Percentiles rank a stretch among this genome's conserved stretches.
phyloP scores from a whole-genome alignment of 2,888 invertebrate species.

The Quadroppia sp. region DNA sequence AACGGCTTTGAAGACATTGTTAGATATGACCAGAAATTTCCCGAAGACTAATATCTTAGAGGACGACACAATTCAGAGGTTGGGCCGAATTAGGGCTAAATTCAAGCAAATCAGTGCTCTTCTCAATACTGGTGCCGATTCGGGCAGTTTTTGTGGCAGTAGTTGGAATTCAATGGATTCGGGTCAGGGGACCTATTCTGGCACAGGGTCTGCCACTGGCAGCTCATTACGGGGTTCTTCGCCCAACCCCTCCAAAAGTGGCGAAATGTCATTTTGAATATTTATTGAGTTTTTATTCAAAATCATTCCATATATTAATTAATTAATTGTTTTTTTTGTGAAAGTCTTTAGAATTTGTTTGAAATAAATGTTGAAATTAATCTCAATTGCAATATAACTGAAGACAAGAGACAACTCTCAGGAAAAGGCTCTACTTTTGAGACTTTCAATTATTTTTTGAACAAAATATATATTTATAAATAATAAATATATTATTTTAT shows the following conservation, averaged over 20 bases:
- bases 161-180: constrained; percentile 39
- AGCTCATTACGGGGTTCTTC: constrained; percentile 32
- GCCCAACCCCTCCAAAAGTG: constrained; percentile 22
- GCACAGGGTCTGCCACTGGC: constrained; percentile 23
- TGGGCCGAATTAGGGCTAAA: constrained; percentile 48
- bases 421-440: too few species aligned
- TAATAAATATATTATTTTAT: too few species aligned
- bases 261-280: constrained; percentile 23
- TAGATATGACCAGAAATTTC: constrained; percentile 49
- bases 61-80: constrained; percentile 47
- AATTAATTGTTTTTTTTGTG: too few species aligned
- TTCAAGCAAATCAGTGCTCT: constrained; percentile 48
- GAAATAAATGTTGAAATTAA: too few species aligned
- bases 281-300: too few species aligned
- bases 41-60: constrained; percentile 48
- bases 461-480: too few species aligned
- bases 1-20: constrained; percentile 46
- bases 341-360: too few species aligned
- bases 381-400: too few species aligned
- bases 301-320: too few species aligned
- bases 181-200: constrained; percentile 34
- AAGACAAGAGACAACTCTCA: too few species aligned
- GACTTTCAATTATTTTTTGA: too few species aligned
- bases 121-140: constrained; percentile 2
- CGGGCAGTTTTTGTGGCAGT: constrained; percentile 33